Evolutionary conservation across 1,140 invertebrate genomes (phyloP), one percentile per base, ranked within the genome.

Genomic region (Pseudomyrmex dendroicus): DNA sequence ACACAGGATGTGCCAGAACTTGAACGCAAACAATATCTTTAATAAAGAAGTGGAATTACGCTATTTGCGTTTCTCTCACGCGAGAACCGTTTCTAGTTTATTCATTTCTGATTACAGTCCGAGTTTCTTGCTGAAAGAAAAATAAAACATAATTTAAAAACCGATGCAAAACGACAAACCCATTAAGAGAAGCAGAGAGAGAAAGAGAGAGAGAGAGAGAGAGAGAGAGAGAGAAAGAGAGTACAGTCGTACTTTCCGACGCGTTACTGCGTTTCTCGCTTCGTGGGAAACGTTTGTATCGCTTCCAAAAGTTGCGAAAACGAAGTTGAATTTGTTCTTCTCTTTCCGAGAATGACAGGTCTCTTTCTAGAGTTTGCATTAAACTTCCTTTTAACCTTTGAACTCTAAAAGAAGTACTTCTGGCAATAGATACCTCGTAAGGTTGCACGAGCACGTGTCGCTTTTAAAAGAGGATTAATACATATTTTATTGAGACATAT

Each of bases 241-340:
- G 13, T 15, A 72, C 46, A 35, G 22, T 77, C 35, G 4, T 72
- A 72, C 61, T 25, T 59, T 35, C 20, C 76, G 44, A 25, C 13
- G 50, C 54, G 35, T 77, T 62, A 62, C 50, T 22, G 15, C 63
- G 20, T 0, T 20, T 20, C 66, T 20, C n/a, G 22, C 15, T 72
- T 80, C 70, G 70, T 72, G 76, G 66, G 61, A 59, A 80, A 72
- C 76, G 44, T 61, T 80, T 35, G n/a, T n/a, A 56, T 20, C 56
- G 20, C 54, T 4, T 57, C 44, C 20, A 72, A 59, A 61, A 61
- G 48, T 7, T n/a, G 8, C 35, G 35, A 17, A 48, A 15, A 59
- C 64, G 17, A 59, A 80, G 76, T 80, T 80, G n/a, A 61, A 80
- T 70, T 80, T 59, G 70, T n/a, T 15, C 44, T 52, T 80, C 50